These are phyloP conservation scores for Neogobius melanostomus DNA, from an alignment of 2,113 vertebrate species.

Conservation along the genomic window DNA sequence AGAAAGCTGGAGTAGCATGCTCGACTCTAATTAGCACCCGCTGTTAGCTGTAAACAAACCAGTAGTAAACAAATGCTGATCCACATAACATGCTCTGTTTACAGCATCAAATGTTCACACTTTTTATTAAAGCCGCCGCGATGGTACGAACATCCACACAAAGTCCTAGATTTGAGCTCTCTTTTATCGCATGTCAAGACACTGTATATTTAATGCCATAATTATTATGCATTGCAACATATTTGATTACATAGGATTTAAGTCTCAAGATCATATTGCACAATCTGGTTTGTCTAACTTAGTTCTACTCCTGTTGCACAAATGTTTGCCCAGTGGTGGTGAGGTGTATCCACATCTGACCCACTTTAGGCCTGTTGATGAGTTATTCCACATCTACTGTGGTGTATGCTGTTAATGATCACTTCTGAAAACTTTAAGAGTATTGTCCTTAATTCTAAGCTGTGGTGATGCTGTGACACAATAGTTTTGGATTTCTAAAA, in stretches of 20 bases:
- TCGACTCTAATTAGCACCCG: slow-evolving; percentile 46
- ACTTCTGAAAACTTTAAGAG: not conserved
- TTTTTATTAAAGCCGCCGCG: not conserved
- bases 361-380: not conserved
- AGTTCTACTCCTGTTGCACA: not conserved
- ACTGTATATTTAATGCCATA: not conserved
- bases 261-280: not conserved
- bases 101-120: slow-evolving; percentile 21
- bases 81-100: slow-evolving; percentile 24
- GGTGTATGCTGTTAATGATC: not conserved
- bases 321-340: not conserved
- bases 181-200: too few species aligned
- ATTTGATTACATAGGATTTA: not conserved
- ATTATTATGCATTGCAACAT: not conserved
- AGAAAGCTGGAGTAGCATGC: slow-evolving; percentile 19
- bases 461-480: not conserved
- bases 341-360: not conserved
- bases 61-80: slow-evolving; percentile 47
- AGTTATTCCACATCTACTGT: not conserved
- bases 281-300: not conserved
- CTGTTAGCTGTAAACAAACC: slow-evolving; percentile 25
- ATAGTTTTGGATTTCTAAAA: not conserved
- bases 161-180: too few species aligned
- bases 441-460: not conserved
- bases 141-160: too few species aligned